Percentiles rank a stretch among this genome's conserved stretches.
Conservation (phyloP, 2,888 invertebrate genomes). For the Hartigia nigra region DNA sequence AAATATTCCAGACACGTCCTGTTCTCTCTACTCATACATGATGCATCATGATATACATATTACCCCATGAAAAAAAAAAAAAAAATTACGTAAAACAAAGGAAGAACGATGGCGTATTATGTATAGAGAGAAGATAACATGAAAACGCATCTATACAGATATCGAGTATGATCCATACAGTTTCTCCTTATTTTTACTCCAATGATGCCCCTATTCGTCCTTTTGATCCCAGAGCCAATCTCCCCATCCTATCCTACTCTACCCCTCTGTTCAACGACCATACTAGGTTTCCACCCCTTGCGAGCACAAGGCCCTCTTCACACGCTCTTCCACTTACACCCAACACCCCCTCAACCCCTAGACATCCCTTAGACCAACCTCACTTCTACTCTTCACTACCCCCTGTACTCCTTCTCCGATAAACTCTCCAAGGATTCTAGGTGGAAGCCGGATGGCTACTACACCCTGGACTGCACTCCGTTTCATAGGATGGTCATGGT, state of each 20-base stretch:
- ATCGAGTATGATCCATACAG: slow-evolving; percentile 13
- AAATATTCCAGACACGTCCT: not conserved
- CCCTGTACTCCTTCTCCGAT: slow-evolving; percentile 39
- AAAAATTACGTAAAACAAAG: not conserved
- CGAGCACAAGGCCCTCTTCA: slow-evolving; percentile 39
- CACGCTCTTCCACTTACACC: slow-evolving; percentile 54
- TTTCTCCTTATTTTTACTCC: slow-evolving; percentile 33
- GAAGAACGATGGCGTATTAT: not conserved
- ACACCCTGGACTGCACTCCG: slow-evolving; percentile 57
- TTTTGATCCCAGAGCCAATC: slow-evolving; percentile 47
- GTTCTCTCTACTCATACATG: not conserved
- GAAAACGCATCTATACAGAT: slow-evolving; percentile 12
- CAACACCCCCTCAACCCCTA: slow-evolving; percentile 21
- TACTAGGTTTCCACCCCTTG: slow-evolving; percentile 26
- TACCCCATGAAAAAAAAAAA: not conserved
- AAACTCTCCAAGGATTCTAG: slow-evolving; percentile 40
- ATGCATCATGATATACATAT: not conserved
- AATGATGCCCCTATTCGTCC: slow-evolving; percentile 27
- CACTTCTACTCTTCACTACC: slow-evolving; percentile 11
- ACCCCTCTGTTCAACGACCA: slow-evolving; percentile 13
- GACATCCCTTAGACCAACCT: slow-evolving; percentile 11
- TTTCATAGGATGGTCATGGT: slow-evolving; percentile 58
- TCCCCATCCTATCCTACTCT: slow-evolving; percentile 27
- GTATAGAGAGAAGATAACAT: not conserved
- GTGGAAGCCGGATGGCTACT: slow-evolving; percentile 43